Percentiles rank a stretch among this genome's conserved stretches.
Conservation (phyloP, 2,113 vertebrate genomes). For the Chionomys nivalis region DNA sequence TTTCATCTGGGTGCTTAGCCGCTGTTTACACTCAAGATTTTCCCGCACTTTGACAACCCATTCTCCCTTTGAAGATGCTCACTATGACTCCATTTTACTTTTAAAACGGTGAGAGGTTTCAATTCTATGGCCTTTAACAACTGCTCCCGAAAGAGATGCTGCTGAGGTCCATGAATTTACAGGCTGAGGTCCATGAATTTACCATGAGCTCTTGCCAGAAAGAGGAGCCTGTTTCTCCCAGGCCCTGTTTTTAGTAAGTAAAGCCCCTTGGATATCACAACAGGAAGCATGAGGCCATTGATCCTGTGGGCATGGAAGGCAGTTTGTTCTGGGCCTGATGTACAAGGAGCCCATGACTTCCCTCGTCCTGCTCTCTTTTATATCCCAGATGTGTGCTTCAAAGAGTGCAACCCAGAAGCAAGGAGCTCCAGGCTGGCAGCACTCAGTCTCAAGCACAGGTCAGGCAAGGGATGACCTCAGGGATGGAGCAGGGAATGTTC, state of each 20-base stretch:
- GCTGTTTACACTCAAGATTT: neutral
- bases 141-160: neutral
- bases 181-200: neutral
- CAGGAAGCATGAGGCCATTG: neutral
- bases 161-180: neutral
- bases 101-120: neutral
- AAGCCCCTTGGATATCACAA: too few species aligned
- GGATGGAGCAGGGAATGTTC: neutral
- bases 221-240: neutral
- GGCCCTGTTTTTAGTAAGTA: neutral
- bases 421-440: neutral
- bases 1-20: neutral
- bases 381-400: neutral
- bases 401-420: neutral
- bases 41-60: neutral
- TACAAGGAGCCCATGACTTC: neutral
- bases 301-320: neutral
- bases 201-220: neutral
- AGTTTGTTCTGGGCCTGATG: neutral
- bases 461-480: neutral
- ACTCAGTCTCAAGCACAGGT: neutral
- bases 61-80: neutral
- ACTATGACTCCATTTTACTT: neutral
- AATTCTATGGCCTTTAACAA: neutral
- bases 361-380: neutral